Evolutionary conservation across 2,888 invertebrate genomes (phyloP), one percentile per base, ranked within the genome.

Genomic region (Hartigia nigra): DNA sequence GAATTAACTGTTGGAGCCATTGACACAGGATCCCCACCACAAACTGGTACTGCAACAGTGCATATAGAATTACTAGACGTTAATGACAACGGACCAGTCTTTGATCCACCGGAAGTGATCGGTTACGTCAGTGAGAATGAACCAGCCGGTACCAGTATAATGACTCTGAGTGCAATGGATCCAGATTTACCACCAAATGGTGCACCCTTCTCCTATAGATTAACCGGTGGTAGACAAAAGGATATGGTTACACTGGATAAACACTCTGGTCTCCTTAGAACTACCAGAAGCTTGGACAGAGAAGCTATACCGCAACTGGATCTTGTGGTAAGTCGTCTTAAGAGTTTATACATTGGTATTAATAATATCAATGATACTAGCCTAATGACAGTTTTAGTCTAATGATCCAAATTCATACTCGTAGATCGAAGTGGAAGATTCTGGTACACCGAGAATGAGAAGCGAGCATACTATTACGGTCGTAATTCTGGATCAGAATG

Each of bases 51-150:
- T 0, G 94, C 97, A 0, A 95, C 95, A 0, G 96, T 98, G 0
- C 95, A 95, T 89, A 95, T 98, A 77, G 94, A 95, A 35, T 90
- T 98, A 1, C 93, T 94, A 12, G 98, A 98, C 90, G 94, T 98
- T n/a, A 98, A 98, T 89, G 98, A 98, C 88, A 98, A 98, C 89
- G 97, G 97, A 0, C 98, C 98, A 0, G 92, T 95, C 69, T 97
- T 98, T 88, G 95, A 96, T 83, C 93, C 95, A 0, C 92, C 94
- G 1, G 94, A 94, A 83, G 94, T 96, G 32, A 92, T 95, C 72
- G 98, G 97, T 0, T 95, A 95, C 82, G 95, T 98, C 0, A 94
- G 94, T 79, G 98, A 98, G 92, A 98, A 98, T 89, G 96, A 97
- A 90, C 96, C 96, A 0, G 94, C 96, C 0, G 96, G 95, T 80